Evolutionary conservation across 1,140 invertebrate species (phyloP).

Genomic region (Apocrypta bakeri): DNA sequence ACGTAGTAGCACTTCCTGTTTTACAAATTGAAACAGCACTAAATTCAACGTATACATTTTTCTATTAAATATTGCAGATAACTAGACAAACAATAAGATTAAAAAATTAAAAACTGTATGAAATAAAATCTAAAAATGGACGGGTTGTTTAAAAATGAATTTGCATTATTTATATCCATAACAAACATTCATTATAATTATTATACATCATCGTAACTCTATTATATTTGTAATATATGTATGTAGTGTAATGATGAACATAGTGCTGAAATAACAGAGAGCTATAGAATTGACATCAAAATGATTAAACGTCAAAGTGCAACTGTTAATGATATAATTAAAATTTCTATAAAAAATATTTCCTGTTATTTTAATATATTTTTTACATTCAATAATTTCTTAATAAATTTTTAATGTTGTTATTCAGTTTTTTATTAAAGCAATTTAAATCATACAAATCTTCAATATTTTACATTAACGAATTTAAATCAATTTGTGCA

Average conservation of each 20-base stretch:
- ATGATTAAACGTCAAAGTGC: not conserved
- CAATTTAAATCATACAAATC: conserved; percentile 34
- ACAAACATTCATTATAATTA: not conserved
- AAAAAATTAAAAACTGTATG: no score
- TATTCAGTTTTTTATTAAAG: conserved; percentile 19
- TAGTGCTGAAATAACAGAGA: not conserved
- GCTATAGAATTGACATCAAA: not conserved
- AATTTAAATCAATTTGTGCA: conserved; percentile 30
- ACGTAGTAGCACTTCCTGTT: no score
- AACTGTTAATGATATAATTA: not conserved
- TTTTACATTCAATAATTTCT: not conserved
- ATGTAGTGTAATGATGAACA: conserved; percentile 9
- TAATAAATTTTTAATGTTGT: conserved; percentile 18
- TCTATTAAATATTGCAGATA: no score
- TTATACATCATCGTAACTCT: not conserved
- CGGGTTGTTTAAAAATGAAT: not conserved
- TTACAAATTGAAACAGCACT: no score
- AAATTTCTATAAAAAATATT: not conserved
- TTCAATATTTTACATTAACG: conserved; percentile 6
- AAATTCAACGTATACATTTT: no score
- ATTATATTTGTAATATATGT: not conserved
- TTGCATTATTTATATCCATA: not conserved
- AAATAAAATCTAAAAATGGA: no score
- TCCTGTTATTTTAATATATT: not conserved
- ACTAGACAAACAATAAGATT: no score